Evolutionary conservation across 2,797 vertebrate genomes (phyloP).

Genomic region (Carduelis carduelis): DNA sequence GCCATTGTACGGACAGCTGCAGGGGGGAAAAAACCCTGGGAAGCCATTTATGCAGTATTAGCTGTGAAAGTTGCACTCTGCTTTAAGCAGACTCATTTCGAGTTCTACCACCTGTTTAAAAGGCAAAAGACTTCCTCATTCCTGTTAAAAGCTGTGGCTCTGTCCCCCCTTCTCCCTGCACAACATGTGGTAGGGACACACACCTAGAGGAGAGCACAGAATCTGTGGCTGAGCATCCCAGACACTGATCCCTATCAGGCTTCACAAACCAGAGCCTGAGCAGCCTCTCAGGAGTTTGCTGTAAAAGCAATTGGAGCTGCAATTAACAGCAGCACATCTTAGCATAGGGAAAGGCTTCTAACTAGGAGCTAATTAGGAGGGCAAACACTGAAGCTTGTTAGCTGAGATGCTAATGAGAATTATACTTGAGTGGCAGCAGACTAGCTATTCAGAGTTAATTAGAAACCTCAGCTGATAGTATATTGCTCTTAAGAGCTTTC

Average conservation of each 20-base stretch:
- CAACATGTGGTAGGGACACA: neutral
- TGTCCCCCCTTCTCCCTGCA: neutral
- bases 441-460: slow-evolving; percentile 69
- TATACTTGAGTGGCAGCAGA: slow-evolving; percentile 68
- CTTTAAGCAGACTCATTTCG: neutral
- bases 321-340: slow-evolving; percentile 56
- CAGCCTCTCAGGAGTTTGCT: slow-evolving; percentile 29
- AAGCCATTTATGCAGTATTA: neutral
- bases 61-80: neutral
- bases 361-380: slow-evolving; percentile 69
- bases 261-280: neutral
- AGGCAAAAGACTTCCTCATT: neutral
- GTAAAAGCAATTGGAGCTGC: slow-evolving; percentile 54
- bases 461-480: slow-evolving; percentile 62
- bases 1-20: neutral
- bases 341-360: slow-evolving; percentile 39
- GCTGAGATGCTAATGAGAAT: slow-evolving; percentile 70
- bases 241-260: neutral
- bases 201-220: neutral
- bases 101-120: neutral
- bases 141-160: neutral
- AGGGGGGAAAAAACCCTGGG: neutral
- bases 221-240: neutral
- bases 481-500: slow-evolving; percentile 66
- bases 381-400: slow-evolving; percentile 69